Evolutionary conservation across 2,888 invertebrate genomes (phyloP), one percentile per base, ranked within the genome.

Genomic region (Mythimna pallens): DNA sequence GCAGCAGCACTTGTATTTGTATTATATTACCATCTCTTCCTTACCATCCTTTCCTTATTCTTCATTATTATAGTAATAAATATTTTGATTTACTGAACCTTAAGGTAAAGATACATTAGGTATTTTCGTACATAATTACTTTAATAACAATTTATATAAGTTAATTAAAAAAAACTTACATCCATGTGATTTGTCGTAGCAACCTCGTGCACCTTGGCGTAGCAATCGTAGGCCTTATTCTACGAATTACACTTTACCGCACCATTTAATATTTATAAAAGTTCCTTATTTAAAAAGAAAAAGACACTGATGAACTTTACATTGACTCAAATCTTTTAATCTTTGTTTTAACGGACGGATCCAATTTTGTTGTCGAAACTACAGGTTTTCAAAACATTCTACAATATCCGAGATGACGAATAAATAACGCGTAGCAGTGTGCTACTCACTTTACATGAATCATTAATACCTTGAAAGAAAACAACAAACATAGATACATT

Each of bases 381-480:
- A 76, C 58, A 64, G 68, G 81, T 76, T 87, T 88, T 73, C 82
- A 83, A 78, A 89, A 85, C 85, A 87, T 68, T 80, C 40, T 79
- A 73, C 68, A 77, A 84, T 85, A 84, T 82, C 78, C 78, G 74
- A 78, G 62, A 69, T 73, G 36, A 79, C 79, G 69, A 66, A 70
- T 73, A 79, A 79, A 76, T 75, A 84, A 73, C 36, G 70, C 70
- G 72, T 67, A 69, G 70, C 59, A 62, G 47, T n/a, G 43, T 57
- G 40, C 20, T 65, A 80, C 66, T 80, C 69, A 59, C 43, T 75
- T 65, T 52, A 54, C 55, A 57, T 68, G 64, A 73, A 70, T 76
- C 58, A 85, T 62, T 25, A 62, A 59, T 47, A 69, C 58, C 55
- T 66, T 50, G 52, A 65, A 76, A 57, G 69, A 54, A 62, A 78